Percentiles rank a stretch among this genome's conserved stretches.
phyloP scores from a whole-genome alignment of 1,140 invertebrate genomes.

The Sesamia nonagrioides region DNA sequence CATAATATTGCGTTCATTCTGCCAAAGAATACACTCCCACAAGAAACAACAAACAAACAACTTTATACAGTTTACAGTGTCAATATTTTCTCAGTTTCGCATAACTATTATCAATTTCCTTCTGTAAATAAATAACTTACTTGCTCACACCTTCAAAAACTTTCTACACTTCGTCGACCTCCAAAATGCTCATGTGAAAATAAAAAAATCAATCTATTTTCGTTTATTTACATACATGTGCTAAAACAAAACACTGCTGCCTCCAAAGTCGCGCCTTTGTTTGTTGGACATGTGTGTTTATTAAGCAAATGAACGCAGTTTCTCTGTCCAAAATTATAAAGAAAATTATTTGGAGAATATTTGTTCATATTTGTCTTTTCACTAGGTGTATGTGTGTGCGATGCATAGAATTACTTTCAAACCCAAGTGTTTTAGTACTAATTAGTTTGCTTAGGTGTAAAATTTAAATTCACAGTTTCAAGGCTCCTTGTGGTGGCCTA shows the following conservation, averaged over 20 bases:
- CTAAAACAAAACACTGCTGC: constrained; percentile 17
- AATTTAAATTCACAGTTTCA: too few relatives aligned
- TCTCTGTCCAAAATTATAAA: constrained; percentile 1
- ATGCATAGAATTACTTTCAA: too few relatives aligned
- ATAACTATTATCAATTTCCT: too few relatives aligned
- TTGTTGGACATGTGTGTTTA: not conserved
- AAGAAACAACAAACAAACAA: too few relatives aligned
- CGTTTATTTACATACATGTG: not conserved
- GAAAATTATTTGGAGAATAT: not conserved
- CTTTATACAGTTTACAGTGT: too few relatives aligned
- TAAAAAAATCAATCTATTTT: not conserved
- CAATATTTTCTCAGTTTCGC: too few relatives aligned
- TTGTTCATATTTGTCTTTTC: not conserved
- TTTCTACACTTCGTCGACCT: not conserved
- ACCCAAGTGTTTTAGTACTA: too few relatives aligned
- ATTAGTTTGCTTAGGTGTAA: too few relatives aligned
- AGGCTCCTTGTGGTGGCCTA: too few relatives aligned
- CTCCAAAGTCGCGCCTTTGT: not conserved
- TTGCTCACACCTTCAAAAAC: not conserved
- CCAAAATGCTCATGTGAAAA: constrained; percentile 14
- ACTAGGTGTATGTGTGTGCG: not conserved
- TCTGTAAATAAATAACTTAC: not conserved
- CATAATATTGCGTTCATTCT: too few relatives aligned
- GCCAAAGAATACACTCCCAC: too few relatives aligned
- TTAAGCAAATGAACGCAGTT: not conserved